phyloP scores from a whole-genome alignment of 2,888 invertebrate species.

The Xanthia togata region DNA sequence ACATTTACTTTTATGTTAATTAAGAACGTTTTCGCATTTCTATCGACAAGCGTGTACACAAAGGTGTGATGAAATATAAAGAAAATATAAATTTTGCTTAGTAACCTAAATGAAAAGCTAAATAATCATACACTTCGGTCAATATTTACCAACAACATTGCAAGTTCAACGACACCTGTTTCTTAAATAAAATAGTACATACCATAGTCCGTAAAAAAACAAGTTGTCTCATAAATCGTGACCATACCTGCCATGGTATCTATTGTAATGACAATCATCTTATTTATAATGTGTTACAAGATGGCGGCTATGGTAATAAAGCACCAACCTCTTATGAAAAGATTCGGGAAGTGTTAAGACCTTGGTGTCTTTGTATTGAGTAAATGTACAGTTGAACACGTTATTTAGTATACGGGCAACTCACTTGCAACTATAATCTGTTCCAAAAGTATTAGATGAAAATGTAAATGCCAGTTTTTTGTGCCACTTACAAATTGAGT shows the following conservation, averaged over 20 bases:
- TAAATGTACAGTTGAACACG: background rate
- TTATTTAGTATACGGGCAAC: background rate
- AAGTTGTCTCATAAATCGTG: slow-evolving; percentile 34
- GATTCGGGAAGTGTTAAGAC: slow-evolving; percentile 40
- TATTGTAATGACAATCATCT: slow-evolving; percentile 41
- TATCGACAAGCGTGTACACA: no score
- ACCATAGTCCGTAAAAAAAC: slow-evolving; percentile 30
- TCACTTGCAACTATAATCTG: background rate
- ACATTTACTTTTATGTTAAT: background rate
- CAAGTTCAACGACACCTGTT: slow-evolving; percentile 53
- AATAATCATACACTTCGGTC: slow-evolving; percentile 19
- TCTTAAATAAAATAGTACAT: slow-evolving; percentile 38
- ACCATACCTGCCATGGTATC: slow-evolving; percentile 37
- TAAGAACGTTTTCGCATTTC: background rate
- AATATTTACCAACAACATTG: slow-evolving; percentile 51
- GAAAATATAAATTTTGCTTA: slow-evolving; percentile 1
- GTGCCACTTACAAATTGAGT: no score
- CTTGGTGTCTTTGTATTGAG: slow-evolving; percentile 26
- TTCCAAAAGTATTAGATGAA: no score
- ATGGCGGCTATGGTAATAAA: slow-evolving; percentile 16
- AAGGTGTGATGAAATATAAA: background rate
- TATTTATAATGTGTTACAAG: slow-evolving; percentile 40
- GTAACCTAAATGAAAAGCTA: background rate
- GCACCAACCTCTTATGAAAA: slow-evolving; percentile 9
- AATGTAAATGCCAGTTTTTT: no score